Base-by-base conservation (phyloP, 2,888 invertebrate species). In the Hedychridium roseum region DNA sequence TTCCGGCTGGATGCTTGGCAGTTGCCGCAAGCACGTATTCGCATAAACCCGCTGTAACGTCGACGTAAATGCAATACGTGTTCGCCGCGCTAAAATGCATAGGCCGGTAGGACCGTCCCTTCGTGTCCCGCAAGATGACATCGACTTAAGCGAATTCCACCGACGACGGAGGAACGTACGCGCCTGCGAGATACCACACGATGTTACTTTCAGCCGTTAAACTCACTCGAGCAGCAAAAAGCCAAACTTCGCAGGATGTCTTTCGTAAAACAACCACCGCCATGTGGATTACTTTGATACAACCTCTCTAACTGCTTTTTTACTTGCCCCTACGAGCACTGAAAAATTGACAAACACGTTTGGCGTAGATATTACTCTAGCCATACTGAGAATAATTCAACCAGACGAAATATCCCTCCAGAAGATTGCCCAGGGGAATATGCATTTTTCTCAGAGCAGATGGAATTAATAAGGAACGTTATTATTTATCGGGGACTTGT, bases 21-120 rank as follows among this genome's bases (percentile, higher is more conserved):
- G 42, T 49, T 48, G 26, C 32, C 41, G 31, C 35, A 31, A 18
- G 47, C 52, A 50, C 50, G 52, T 62, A 62, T 47, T 43, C 47
- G 49, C 62, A 37, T 56, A 59, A 59, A 61, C 59, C 56, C 53
- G 41, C 58, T 62, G 62, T 56, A 62, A 54, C 51, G 51, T 36
- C 43, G 37, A 56, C 59, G 51, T 56, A 61, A 61, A 62, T 62
- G 50, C 58, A 48, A 62, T 62, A 61, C 50, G 58, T 58, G 59
- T 55, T 57, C 45, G n/a, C 47, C 59, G 44, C 18, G 44, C 44
- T 44, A 53, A 57, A 57, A 58, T 55, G 55, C 53, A 48, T 16
- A 14, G 12, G n/a, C 32, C 28, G 31, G 20, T 14, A 31, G 36
- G 38, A 42, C n/a, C 43, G 36, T 41, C 23, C 44, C 26, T 26